These are phyloP conservation scores for Acleris cristana DNA, from an alignment of 2,888 invertebrate species.

Conservation along the genomic window DNA sequence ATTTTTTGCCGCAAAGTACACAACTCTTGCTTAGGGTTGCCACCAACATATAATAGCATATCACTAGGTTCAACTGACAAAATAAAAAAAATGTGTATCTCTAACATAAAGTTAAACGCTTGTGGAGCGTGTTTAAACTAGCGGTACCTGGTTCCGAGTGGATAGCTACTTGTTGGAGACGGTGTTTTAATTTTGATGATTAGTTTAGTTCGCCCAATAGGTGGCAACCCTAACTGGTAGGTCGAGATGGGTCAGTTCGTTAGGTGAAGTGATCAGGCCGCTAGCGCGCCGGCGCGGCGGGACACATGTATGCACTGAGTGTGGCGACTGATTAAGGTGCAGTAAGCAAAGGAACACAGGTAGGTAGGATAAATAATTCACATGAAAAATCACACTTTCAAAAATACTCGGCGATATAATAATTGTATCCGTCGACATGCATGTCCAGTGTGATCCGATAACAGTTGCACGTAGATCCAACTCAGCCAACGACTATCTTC, in stretches of 20 bases:
- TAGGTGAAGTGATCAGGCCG: constrained; percentile 1
- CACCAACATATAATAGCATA: constrained; percentile 19
- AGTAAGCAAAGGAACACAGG: constrained; percentile 77
- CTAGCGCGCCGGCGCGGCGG: constrained; percentile 22
- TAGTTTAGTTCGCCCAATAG: constrained; percentile 16
- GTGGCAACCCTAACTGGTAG: constrained; percentile 30
- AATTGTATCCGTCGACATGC: constrained; percentile 67
- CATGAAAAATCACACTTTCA: constrained; percentile 79
- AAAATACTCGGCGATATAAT: constrained; percentile 69
- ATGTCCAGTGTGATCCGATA: constrained; percentile 66
- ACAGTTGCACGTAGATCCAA: constrained; percentile 59
- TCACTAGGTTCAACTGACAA: constrained; percentile 12
- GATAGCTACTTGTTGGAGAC: constrained; percentile 18
- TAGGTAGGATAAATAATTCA: constrained; percentile 75
- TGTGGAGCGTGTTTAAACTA: constrained; percentile 22
- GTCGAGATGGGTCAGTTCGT: constrained; percentile 30
- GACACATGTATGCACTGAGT: constrained; percentile 46
- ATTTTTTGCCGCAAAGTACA: constrained; percentile 7
- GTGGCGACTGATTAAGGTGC: constrained; percentile 60
- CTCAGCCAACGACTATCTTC: constrained; percentile 70
- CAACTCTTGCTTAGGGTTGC: constrained; percentile 29
- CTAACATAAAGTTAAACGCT: constrained; percentile 24
- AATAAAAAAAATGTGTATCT: constrained; percentile 24
- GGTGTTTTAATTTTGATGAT: constrained; percentile 25
- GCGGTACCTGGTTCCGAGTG: constrained; percentile 32